Evolutionary conservation across 2,888 invertebrate species (phyloP), one percentile per base, ranked within the genome.

Genomic region (Cerastis leucographa): DNA sequence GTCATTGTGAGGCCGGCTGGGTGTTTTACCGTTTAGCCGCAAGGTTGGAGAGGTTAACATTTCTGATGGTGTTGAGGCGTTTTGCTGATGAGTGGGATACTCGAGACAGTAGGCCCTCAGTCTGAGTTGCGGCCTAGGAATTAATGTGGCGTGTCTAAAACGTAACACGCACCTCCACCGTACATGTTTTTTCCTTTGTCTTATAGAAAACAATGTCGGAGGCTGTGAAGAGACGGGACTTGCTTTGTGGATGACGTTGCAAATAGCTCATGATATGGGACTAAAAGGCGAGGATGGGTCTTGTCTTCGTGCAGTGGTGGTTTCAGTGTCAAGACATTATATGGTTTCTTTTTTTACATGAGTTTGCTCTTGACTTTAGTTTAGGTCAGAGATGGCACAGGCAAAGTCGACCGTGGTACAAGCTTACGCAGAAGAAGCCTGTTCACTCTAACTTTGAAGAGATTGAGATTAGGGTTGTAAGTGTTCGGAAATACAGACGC

Each of bases 101-200:
- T 95, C 93, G 94, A 95, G 95, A 95, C 94, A 92, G 93, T 94
- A 94, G 94, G 94, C 94, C 92, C 93, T 94, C 91, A 91, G 91
- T 87, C 91, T 87, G 90, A 88, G 91, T 85, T 89, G 94, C 90
- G 94, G 94, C 94, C 95, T 95, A 94, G 94, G 92, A 94, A 95
- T 95, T 95, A 96, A 95, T 95, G 95, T 94, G 89, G 91, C 94
- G 90, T 94, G 93, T 92, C 94, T 95, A 93, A 95, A 94, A 92
- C 94, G 89, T 88, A 89, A 91, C 94, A 94, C 94, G 94, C 94
- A 94, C 92, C 90, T 91, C 89, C 81, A 87, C 87, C 85, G 88
- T 81, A 83, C 90, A 90, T 88, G 86, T 90, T 92, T 92, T 93
- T 90, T 87, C 75, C 92, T 93, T 93, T 93, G 92, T 93, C 89